Conservation (phyloP, 1,140 invertebrate species). For the Drosophila micromelanica region DNA sequence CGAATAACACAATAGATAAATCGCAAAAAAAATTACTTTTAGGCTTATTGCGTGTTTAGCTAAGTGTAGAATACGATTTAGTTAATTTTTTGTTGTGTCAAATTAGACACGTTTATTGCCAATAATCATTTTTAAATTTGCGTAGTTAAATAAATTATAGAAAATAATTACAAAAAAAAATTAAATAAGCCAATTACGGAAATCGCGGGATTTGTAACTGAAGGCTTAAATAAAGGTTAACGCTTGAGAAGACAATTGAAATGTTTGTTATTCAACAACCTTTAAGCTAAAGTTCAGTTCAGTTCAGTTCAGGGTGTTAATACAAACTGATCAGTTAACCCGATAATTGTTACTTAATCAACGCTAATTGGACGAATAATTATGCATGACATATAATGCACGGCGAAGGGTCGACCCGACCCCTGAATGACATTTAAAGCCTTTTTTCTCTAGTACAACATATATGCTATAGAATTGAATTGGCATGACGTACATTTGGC, state of each 20-base stretch:
- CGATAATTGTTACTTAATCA: slow-evolving; percentile 53
- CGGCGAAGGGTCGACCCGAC: background rate
- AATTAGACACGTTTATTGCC: background rate
- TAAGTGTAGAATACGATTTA: background rate
- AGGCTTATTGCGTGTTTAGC: slow-evolving; percentile 2
- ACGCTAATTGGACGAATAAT: slow-evolving; percentile 60
- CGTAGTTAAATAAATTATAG: background rate
- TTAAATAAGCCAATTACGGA: slow-evolving; percentile 9
- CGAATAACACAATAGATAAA: background rate
- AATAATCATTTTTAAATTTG: slow-evolving; percentile 13
- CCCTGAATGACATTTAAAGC: background rate
- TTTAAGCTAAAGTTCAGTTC: background rate
- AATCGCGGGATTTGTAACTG: background rate
- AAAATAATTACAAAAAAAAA: too few relatives aligned
- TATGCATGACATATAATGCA: slow-evolving; percentile 14
- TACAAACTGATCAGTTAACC: slow-evolving; percentile 31
- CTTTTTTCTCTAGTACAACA: background rate
- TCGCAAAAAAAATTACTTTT: background rate
- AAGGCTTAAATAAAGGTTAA: background rate
- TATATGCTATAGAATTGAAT: background rate
- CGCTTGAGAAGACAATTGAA: slow-evolving; percentile 9
- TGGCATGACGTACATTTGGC: background rate
- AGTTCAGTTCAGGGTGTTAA: background rate
- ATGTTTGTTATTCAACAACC: background rate
- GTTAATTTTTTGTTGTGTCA: background rate